These are phyloP conservation scores for Oryctolagus cuniculus DNA, from an alignment of 2,113 vertebrate species.

Conservation along the genomic window DNA sequence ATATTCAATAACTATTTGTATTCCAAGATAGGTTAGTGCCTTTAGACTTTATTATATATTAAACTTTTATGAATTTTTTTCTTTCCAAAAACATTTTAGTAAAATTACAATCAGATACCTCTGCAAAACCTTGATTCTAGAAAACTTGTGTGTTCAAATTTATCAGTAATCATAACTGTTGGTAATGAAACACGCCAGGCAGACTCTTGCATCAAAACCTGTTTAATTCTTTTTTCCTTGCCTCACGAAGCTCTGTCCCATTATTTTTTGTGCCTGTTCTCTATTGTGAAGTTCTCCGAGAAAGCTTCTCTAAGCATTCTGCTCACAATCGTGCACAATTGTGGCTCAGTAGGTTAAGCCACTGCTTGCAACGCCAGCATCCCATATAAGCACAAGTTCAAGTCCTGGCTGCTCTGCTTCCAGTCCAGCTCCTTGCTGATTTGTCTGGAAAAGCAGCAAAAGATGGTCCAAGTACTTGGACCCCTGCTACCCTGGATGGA, in stretches of 20 bases:
- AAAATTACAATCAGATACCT: background rate
- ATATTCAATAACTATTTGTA: background rate
- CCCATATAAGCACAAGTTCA: no score
- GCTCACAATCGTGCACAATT: background rate
- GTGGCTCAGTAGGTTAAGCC: no score
- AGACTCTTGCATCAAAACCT: background rate
- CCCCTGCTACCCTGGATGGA: no score
- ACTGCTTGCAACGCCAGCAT: no score
- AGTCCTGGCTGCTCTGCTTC: no score
- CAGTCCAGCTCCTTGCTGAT: no score
- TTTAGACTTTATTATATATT: background rate
- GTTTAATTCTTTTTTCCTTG: background rate
- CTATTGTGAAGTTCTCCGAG: background rate
- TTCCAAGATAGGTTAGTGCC: background rate
- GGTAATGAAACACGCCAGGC: background rate
- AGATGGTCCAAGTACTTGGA: no score
- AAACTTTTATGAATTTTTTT: background rate
- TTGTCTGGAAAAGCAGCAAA: no score
- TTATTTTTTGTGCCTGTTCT: background rate
- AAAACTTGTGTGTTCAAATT: conserved; percentile 16
- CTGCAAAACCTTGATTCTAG: background rate
- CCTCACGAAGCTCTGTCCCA: background rate
- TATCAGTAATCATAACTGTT: background rate
- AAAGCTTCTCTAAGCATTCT: background rate
- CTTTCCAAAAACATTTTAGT: background rate